These are phyloP conservation scores for Laticauda laticaudata DNA, from an alignment of 2,113 vertebrate genomes.

Conservation along the genomic window DNA sequence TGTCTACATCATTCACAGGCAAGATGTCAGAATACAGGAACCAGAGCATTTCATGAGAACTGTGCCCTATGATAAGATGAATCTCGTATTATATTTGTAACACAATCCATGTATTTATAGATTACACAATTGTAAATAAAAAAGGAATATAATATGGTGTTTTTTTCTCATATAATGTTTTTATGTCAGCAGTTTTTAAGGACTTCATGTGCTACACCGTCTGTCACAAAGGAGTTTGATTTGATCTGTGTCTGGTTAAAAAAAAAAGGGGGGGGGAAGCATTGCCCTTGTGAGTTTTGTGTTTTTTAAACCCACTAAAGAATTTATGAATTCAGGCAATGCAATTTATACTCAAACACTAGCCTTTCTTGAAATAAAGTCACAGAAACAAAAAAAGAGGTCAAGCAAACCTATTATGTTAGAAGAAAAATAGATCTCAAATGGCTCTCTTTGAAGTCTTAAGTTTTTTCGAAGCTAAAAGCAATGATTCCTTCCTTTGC, in stretches of 20 bases:
- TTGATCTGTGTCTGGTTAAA: background rate
- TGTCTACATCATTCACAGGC: background rate
- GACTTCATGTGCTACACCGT: background rate
- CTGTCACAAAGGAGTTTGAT: background rate
- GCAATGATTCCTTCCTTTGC: constrained; percentile 7
- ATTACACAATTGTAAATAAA: background rate
- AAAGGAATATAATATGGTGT: background rate
- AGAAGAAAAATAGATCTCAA: background rate
- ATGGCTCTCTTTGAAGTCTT: constrained; percentile 4
- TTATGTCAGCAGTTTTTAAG: background rate
- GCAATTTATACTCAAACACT: background rate
- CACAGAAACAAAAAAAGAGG: background rate
- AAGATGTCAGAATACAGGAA: background rate
- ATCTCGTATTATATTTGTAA: background rate
- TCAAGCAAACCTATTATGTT: background rate
- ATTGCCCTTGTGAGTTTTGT: background rate
- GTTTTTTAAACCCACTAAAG: background rate
- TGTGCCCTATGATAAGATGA: background rate
- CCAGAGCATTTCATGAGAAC: background rate
- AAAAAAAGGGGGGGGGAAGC: too few relatives aligned
- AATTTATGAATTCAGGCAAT: background rate
- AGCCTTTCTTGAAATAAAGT: constrained; percentile 2
- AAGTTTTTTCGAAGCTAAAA: constrained; percentile 23
- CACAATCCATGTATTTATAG: background rate
- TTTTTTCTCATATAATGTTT: background rate